Evolutionary conservation across 2,797 vertebrate species (phyloP).

Genomic region (Rhyacichthys aspro): DNA sequence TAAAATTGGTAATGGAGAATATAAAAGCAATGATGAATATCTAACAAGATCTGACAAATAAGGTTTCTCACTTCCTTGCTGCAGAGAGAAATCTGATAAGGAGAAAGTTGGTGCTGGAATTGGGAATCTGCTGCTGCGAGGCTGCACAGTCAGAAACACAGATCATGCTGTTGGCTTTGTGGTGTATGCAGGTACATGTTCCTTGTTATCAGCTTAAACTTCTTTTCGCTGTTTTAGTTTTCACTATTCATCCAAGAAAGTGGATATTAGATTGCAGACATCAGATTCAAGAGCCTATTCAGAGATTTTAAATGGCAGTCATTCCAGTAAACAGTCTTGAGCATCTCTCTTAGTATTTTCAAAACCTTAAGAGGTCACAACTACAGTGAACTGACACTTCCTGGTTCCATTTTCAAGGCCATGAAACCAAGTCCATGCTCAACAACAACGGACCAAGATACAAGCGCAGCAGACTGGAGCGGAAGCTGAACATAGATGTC

Average conservation of each 20-base stretch:
- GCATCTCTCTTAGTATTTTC: no score
- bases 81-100: conserved; percentile 87
- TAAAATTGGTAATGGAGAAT: conserved; percentile 56
- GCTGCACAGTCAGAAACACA: conserved; percentile 92
- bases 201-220: conserved; percentile 5
- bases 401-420: conserved; percentile 79
- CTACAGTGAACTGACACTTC: conserved; percentile 8
- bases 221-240: not conserved
- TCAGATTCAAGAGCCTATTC: no score
- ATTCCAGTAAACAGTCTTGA: no score
- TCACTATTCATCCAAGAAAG: not conserved
- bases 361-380: no score
- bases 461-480: conserved; percentile 94
- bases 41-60: conserved; percentile 61
- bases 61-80: conserved; percentile 58
- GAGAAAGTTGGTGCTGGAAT: conserved; percentile 86
- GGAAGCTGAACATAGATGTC: conserved; percentile 87
- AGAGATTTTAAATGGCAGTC: no score
- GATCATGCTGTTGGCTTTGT: conserved; percentile 88
- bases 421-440: conserved; percentile 95
- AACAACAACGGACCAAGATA: conserved; percentile 89
- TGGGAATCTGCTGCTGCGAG: conserved; percentile 91
- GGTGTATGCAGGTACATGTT: conserved; percentile 89
- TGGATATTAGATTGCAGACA: not conserved
- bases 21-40: conserved; percentile 64